A percentile compares a stretch with the other conserved stretches of the same genome.
These are phyloP conservation scores for Sebastes vulpes DNA, from an alignment of 2,797 vertebrate genomes.

Conservation along the genomic window DNA sequence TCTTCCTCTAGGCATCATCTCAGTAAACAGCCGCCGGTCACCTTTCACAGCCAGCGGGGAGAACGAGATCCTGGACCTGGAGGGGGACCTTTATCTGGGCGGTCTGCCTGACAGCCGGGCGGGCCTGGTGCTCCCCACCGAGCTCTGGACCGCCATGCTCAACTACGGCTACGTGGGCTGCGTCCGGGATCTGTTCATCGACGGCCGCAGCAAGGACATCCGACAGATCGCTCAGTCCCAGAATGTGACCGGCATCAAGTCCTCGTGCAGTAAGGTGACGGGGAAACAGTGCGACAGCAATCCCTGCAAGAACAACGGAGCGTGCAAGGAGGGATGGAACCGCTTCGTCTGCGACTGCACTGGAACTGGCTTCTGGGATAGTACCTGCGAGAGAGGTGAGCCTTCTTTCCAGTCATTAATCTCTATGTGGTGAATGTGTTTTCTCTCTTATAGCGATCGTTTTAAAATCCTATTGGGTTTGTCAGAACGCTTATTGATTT, in stretches of 20 bases:
- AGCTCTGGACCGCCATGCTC: constrained; percentile 98
- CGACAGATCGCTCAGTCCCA: constrained; percentile 93
- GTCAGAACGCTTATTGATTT: constrained; percentile 43
- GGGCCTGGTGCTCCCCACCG: constrained; percentile 94
- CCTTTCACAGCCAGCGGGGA: constrained; percentile 96
- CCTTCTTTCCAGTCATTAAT: neutral
- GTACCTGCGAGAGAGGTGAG: constrained; percentile 95
- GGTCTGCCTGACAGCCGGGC: constrained; percentile 93
- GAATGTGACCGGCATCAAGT: constrained; percentile 92
- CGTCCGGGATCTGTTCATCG: constrained; percentile 95
- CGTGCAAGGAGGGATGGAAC: constrained; percentile 97
- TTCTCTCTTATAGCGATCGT: neutral
- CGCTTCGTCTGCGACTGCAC: constrained; percentile 97
- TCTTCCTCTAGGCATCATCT: constrained; percentile 91
- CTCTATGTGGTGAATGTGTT: neutral
- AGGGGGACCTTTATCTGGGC: constrained; percentile 96
- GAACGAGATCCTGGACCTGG: constrained; percentile 97
- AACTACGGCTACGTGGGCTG: constrained; percentile 98
- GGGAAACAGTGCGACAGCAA: constrained; percentile 95
- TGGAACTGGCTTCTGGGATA: constrained; percentile 93
- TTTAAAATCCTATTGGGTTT: constrained; percentile 10
- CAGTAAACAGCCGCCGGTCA: constrained; percentile 95
- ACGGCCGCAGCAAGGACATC: constrained; percentile 97
- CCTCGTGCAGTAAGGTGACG: constrained; percentile 90
- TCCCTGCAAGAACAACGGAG: constrained; percentile 94